phyloP scores from a whole-genome alignment of 92 coral and sea anemone species.

The Isaurus tuberculatus region DNA sequence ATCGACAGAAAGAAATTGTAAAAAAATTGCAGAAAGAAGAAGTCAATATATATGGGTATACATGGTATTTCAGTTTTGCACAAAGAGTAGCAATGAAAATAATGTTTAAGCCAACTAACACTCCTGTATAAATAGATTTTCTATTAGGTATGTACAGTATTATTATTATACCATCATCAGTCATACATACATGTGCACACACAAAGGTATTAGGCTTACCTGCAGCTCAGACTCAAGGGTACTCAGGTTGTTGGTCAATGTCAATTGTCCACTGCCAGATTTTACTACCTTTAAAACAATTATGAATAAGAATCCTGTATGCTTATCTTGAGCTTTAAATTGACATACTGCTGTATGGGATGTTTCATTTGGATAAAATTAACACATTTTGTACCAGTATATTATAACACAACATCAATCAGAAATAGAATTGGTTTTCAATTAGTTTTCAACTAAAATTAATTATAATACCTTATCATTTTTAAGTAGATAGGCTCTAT shows the following conservation, averaged over 20 bases:
- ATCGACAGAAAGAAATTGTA: not conserved
- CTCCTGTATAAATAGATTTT: not conserved
- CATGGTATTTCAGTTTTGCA: not conserved
- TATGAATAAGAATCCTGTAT: not conserved
- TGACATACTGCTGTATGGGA: not conserved
- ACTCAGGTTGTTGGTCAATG: conserved; percentile 41
- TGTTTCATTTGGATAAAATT: not conserved
- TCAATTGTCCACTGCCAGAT: conserved; percentile 44
- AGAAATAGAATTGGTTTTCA: not conserved
- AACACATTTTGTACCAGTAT: not conserved
- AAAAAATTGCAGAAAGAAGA: not conserved
- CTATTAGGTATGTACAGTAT: not conserved
- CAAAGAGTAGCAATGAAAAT: not conserved
- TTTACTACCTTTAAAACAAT: conserved; percentile 1
- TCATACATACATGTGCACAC: not conserved
- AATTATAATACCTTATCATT: not conserved
- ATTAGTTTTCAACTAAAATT: not conserved
- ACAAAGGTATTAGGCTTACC: conserved; percentile 22
- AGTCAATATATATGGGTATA: not conserved
- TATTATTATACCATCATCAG: not conserved
- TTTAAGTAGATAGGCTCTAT: not conserved
- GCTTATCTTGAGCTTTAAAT: not conserved
- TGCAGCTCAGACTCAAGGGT: conserved; percentile 52
- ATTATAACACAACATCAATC: not conserved
- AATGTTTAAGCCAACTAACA: not conserved